Base-by-base conservation (phyloP, 2,888 invertebrate species). In the Tiliacea citrago region DNA sequence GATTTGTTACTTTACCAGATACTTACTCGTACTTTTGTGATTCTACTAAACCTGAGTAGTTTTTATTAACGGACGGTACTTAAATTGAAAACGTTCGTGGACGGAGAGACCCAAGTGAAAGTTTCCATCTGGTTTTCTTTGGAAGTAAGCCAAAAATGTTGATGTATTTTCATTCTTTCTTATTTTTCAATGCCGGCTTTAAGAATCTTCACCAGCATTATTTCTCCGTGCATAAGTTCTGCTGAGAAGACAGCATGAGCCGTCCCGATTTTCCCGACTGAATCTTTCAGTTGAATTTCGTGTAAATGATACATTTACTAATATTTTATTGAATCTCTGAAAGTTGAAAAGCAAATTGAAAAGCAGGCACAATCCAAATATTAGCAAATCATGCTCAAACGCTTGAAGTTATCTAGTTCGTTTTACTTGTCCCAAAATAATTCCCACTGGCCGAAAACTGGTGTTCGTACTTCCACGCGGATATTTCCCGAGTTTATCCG, bases 401-500 rank as follows among this genome's bases (percentile, higher is more conserved):
- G 21, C 21, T 62, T 55, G 5, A 73, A 55, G 21, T 49, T 42
- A 42, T 47, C 16, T 51, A n/a, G 51, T 55, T 39, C 13, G 9
- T 55, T 76, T 68, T 45, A 63, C 53, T 16, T 58, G 62, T 49
- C 55, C 73, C 67, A 47, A 24, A 47, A 72, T 65, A 79, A 76
- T 73, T 72, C 72, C 70, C 63, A 68, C 51, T 42, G 71, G 74
- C 69, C 77, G 83, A 88, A 92, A 90, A 84, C 91, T 82, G 93
- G 77, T 62, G 91, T 91, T 92, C 86, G 88, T 90, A 90, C 88
- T 93, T 89, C 88, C 78, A 91, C 90, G 91, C 88, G 91, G 91
- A 93, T 92, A 90, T 92, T 92, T 91, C 88, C 90, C 79, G 89
- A 93, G 92, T 94, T 95, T 92, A 94, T 92, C 92, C 93, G 88